Evolutionary conservation across 1,140 invertebrate genomes (phyloP).

Genomic region (Coptotermes formosanus): DNA sequence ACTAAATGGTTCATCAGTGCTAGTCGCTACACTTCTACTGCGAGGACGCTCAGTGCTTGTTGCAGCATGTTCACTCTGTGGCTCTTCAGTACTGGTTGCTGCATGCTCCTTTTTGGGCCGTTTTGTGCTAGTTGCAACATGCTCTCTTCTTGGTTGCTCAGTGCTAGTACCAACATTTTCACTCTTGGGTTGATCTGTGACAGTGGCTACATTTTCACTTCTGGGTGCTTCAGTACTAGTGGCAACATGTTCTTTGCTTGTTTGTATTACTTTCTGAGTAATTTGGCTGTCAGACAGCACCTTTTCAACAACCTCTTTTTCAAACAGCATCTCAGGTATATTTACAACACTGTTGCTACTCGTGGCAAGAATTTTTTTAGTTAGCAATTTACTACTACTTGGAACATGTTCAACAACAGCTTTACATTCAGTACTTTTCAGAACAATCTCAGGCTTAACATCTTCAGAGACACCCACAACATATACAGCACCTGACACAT

Average conservation of each 20-base stretch:
- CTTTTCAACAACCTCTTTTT: too few species aligned
- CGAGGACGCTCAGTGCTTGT: background rate
- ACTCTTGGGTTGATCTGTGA: background rate
- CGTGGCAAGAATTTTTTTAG: too few species aligned
- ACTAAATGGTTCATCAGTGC: background rate
- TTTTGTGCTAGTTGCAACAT: background rate
- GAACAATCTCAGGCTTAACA: too few species aligned
- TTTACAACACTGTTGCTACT: too few species aligned
- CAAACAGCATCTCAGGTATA: too few species aligned
- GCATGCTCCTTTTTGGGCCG: background rate
- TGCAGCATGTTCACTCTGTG: background rate
- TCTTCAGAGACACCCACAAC: too few species aligned
- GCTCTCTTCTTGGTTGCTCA: background rate
- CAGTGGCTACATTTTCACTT: background rate
- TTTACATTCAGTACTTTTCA: too few species aligned
- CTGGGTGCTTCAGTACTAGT: background rate
- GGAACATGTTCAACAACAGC: too few species aligned
- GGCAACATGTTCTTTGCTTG: background rate
- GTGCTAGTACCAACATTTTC: background rate
- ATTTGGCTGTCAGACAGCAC: too few species aligned
- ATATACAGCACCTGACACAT: too few species aligned
- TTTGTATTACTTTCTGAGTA: background rate
- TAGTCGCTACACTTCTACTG: background rate
- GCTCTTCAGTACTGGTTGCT: background rate
- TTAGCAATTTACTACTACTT: too few species aligned